A percentile compares a stretch with the other conserved stretches of the same genome.
phyloP scores from a whole-genome alignment of 2,113 vertebrate species.

The Gallinago jamesoni region DNA sequence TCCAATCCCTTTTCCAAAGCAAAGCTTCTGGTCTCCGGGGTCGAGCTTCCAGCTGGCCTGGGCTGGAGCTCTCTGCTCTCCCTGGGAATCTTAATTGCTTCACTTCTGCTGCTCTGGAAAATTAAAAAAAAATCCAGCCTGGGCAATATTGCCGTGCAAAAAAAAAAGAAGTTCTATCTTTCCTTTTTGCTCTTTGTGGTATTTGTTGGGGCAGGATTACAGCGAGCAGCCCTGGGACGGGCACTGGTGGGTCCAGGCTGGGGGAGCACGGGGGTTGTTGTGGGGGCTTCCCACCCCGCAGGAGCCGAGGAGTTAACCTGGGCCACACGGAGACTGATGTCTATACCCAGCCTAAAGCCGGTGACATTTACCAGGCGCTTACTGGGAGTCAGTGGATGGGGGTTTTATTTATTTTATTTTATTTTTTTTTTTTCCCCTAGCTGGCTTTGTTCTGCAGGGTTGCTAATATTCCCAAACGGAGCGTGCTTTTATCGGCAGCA shows the following conservation, averaged over 20 bases:
- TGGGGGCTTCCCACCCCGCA: not conserved
- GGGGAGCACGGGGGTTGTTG: not conserved
- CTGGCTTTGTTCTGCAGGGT: constrained; percentile 10
- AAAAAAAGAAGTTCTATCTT: rapidly evolving
- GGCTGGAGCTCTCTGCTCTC: not conserved
- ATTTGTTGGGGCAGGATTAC: not conserved
- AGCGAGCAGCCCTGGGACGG: rapidly evolving
- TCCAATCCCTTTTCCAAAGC: not conserved
- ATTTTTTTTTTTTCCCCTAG: not conserved
- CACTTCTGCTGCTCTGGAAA: not conserved
- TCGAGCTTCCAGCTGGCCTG: not conserved
- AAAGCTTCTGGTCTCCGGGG: not conserved
- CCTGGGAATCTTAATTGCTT: not conserved
- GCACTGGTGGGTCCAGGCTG: rapidly evolving
- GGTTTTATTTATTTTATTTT: not conserved
- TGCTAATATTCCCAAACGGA: not conserved
- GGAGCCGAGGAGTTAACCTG: not conserved
- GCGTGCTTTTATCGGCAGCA: constrained; percentile 7
- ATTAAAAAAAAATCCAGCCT: not conserved
- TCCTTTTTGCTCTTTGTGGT: not conserved
- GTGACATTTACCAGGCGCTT: constrained; percentile 1
- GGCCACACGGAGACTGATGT: not conserved
- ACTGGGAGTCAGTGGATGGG: not conserved
- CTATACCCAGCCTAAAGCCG: not conserved
- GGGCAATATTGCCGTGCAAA: rapidly evolving